Conservation (phyloP, 2,888 invertebrate species). For the Mystacides longicornis region DNA sequence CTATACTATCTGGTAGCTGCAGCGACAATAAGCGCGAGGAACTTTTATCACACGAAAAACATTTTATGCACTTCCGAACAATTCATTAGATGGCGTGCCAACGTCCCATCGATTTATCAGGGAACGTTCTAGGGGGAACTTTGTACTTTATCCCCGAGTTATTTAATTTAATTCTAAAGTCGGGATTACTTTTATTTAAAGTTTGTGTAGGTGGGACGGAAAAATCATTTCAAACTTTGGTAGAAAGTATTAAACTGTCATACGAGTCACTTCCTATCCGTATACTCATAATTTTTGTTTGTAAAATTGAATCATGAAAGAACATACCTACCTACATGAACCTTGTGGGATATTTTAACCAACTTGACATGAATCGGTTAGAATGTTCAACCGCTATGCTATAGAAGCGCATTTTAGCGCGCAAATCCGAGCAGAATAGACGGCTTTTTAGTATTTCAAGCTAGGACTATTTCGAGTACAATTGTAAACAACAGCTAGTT, state of each 20-base stretch:
- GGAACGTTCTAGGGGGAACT: background rate
- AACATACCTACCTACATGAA: no score
- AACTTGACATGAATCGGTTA: no score
- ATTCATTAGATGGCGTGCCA: constrained; percentile 13
- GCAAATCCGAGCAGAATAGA: no score
- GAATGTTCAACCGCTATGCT: no score
- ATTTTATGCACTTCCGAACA: constrained; percentile 16
- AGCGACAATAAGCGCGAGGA: constrained; percentile 2
- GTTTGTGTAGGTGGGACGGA: background rate
- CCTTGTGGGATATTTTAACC: no score
- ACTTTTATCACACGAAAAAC: constrained; percentile 13
- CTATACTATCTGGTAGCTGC: constrained; percentile 7
- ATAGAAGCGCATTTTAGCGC: no score
- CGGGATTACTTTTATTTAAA: background rate
- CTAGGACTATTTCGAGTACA: no score
- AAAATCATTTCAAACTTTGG: background rate
- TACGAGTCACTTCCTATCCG: no score
- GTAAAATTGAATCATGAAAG: no score
- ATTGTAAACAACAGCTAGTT: no score
- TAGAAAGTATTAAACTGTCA: background rate
- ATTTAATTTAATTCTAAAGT: background rate
- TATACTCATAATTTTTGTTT: no score
- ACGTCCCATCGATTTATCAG: constrained; percentile 10
- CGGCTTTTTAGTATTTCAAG: no score
- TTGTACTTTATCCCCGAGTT: background rate